Evolutionary conservation across 1,140 invertebrate genomes (phyloP).

Genomic region (Neodiprion pinetum): DNA sequence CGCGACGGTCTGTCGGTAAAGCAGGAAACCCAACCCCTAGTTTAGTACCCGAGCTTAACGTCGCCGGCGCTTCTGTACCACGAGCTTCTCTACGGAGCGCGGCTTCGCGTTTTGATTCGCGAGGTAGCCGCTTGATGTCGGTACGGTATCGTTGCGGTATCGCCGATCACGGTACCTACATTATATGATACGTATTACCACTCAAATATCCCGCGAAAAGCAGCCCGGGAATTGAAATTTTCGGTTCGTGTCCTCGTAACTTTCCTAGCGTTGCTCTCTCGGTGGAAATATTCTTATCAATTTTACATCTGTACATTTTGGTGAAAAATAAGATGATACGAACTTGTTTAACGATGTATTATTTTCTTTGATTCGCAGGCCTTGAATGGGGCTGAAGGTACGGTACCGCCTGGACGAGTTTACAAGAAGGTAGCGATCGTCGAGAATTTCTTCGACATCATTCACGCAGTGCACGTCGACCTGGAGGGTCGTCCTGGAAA

Average conservation of each 20-base stretch:
- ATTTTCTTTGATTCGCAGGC: slow-evolving; percentile 46
- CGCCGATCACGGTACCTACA: too few relatives aligned
- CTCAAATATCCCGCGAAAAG: too few relatives aligned
- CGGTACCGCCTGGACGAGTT: slow-evolving; percentile 65
- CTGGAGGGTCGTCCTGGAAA: slow-evolving; percentile 87
- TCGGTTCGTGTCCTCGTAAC: too few relatives aligned
- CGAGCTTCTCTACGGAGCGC: background rate
- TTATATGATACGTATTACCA: too few relatives aligned
- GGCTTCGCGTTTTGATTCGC: background rate
- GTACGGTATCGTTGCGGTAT: background rate
- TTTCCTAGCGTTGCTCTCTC: too few relatives aligned
- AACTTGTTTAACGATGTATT: slow-evolving; percentile 16
- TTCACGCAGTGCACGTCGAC: slow-evolving; percentile 93
- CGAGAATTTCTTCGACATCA: slow-evolving; percentile 97
- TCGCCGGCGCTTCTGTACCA: background rate
- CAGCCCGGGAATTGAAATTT: too few relatives aligned
- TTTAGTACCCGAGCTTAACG: background rate
- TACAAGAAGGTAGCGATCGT: slow-evolving; percentile 94
- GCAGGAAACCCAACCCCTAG: background rate
- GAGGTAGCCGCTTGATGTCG: background rate
- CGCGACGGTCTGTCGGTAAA: background rate
- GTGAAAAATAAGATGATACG: too few relatives aligned
- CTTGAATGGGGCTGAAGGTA: slow-evolving; percentile 60
- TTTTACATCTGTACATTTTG: too few relatives aligned
- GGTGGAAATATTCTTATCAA: too few relatives aligned